These are phyloP conservation scores for Polietes domitor DNA, from an alignment of 2,888 invertebrate species.

Conservation along the genomic window DNA sequence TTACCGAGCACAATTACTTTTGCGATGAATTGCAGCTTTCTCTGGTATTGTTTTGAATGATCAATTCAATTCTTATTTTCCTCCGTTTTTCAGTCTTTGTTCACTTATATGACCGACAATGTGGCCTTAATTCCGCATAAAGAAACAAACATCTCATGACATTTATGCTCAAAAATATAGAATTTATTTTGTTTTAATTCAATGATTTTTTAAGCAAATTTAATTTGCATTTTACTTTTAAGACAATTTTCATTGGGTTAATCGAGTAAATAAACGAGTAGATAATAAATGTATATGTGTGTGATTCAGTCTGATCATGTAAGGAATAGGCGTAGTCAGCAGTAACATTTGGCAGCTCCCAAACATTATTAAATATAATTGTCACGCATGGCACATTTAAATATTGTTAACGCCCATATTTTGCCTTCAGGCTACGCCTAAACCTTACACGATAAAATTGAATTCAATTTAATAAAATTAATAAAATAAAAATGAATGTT, in stretches of 20 bases:
- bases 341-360: not conserved
- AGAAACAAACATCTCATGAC: too few relatives aligned
- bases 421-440: not conserved
- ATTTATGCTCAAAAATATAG: constrained; percentile 30
- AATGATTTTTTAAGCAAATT: constrained; percentile 20
- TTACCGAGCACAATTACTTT: too few relatives aligned
- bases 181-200: constrained; percentile 23
- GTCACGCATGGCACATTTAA: not conserved
- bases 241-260: not conserved
- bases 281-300: not conserved
- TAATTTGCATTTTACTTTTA: not conserved
- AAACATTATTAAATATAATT: not conserved
- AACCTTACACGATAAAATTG: not conserved
- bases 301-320: not conserved
- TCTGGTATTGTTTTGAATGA: too few relatives aligned
- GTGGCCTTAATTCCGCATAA: too few relatives aligned
- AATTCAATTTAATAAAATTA: not conserved
- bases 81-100: too few relatives aligned
- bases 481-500: not conserved
- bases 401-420: not conserved
- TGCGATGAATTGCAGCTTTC: too few relatives aligned
- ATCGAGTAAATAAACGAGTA: not conserved
- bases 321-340: not conserved
- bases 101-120: too few relatives aligned
- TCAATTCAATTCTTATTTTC: too few relatives aligned